Base-by-base conservation (phyloP, 2,888 invertebrate species). In the Synanthedon formicaeformis region DNA sequence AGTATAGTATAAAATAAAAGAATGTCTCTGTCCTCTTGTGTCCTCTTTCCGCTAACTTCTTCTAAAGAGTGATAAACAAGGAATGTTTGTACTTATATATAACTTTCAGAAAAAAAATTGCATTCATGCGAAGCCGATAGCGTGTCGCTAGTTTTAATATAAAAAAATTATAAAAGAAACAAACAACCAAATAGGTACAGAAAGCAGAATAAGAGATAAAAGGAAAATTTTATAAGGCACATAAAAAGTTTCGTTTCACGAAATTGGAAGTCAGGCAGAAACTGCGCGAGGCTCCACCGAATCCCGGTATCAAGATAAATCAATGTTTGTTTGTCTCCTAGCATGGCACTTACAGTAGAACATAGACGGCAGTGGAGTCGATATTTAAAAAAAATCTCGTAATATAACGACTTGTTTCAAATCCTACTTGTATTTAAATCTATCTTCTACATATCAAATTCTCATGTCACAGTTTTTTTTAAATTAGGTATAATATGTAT, bases 301-400 rank as follows among this genome's bases (percentile, higher is more conserved):
- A 81, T 75, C 82, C 83, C 64, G 61, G 84, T 84, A 83, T 85
- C 84, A 83, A 79, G 81, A 86, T 86, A 86, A 85, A 86, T 86
- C 87, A 87, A 85, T 86, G 86, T 85, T 83, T 78, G 80, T 77
- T 72, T 71, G 72, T 66, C 67, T 67, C 66, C 66, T 77, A 82
- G 79, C 61, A 68, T 68, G 80, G 75, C 81, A 81, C 78, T 81
- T 81, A 79, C 67, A 64, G 60, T 23, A 55, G 66, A 51, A 65
- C 59, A 67, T 53, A n/a, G 60, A 54, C 57, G 57, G 51, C 51
- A 51, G 64, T 79, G 61, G 81, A 80, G 82, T 53, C 55, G 66
- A 0, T 14, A 49, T 8, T n/a, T 11, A 16, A 16, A 48, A 11
- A 14, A 16, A 49, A 18, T n/a, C 11, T 10, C 5, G 45, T 45